phyloP scores from a whole-genome alignment of 2,113 vertebrate genomes.

The Gobio gobio region DNA sequence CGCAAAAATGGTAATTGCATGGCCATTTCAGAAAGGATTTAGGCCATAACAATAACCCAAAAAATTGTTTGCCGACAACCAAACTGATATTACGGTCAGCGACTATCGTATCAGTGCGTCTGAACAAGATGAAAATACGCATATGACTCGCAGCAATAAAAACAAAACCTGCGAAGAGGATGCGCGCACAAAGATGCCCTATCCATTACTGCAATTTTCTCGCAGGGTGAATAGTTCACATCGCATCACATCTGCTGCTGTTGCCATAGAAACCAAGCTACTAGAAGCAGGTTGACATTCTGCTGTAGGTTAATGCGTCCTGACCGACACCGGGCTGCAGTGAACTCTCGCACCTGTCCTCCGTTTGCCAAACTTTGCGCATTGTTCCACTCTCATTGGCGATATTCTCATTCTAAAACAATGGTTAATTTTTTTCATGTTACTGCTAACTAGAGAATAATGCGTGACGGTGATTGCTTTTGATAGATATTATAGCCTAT shows the following conservation, averaged over 20 bases:
- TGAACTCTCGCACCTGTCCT: neutral
- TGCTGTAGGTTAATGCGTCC: neutral
- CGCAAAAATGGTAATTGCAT: neutral
- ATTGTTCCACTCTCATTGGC: neutral
- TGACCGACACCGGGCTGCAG: neutral
- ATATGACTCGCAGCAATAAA: neutral
- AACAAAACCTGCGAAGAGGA: neutral
- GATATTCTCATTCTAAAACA: neutral
- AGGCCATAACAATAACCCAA: too few species aligned
- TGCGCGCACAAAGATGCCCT: slow-evolving; percentile 59
- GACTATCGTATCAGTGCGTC: neutral
- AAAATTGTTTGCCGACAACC: neutral
- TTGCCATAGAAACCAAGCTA: slow-evolving; percentile 67
- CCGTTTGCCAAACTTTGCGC: neutral
- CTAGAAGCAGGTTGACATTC: neutral
- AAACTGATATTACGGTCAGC: neutral
- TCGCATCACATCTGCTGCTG: slow-evolving; percentile 70
- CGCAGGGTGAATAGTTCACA: slow-evolving; percentile 71
- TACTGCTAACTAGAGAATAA: neutral
- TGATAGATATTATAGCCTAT: neutral
- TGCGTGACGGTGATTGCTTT: neutral
- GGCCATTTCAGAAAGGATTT: neutral
- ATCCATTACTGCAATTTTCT: slow-evolving; percentile 66
- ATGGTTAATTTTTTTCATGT: neutral
- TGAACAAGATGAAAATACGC: neutral